Evolutionary conservation across 2,797 vertebrate species (phyloP).

Genomic region (Diglossa cyanea): DNA sequence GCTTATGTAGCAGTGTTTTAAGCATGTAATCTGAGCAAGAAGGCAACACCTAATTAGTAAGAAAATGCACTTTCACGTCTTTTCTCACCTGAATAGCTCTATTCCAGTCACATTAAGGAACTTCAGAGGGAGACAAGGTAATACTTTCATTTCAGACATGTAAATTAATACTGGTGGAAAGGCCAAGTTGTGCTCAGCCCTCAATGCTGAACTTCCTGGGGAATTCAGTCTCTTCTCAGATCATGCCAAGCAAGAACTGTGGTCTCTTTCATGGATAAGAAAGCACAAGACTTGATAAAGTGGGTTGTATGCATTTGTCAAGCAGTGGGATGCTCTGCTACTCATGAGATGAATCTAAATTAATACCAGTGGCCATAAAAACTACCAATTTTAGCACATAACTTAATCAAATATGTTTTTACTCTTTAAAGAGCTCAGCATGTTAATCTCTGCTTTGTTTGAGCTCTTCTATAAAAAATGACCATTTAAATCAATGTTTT

Average conservation of each 20-base stretch:
- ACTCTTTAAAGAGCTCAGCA: neutral
- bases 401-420: neutral
- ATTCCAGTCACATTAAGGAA: neutral
- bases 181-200: neutral
- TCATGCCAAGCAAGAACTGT: neutral
- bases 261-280: neutral
- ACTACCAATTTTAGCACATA: neutral
- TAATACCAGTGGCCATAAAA: neutral
- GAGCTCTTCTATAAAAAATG: neutral
- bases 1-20: neutral
- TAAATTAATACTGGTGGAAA: neutral
- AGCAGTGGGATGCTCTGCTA: neutral
- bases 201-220: neutral
- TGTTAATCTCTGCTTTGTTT: neutral
- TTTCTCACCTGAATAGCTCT: neutral
- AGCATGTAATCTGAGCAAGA: neutral
- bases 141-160: neutral
- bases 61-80: neutral
- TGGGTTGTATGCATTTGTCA: neutral
- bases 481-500: neutral
- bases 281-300: neutral
- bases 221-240: neutral
- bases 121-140: neutral
- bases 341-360: neutral
- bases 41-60: neutral